phyloP scores from a whole-genome alignment of 2,113 vertebrate species.

The Grantiella picta region DNA sequence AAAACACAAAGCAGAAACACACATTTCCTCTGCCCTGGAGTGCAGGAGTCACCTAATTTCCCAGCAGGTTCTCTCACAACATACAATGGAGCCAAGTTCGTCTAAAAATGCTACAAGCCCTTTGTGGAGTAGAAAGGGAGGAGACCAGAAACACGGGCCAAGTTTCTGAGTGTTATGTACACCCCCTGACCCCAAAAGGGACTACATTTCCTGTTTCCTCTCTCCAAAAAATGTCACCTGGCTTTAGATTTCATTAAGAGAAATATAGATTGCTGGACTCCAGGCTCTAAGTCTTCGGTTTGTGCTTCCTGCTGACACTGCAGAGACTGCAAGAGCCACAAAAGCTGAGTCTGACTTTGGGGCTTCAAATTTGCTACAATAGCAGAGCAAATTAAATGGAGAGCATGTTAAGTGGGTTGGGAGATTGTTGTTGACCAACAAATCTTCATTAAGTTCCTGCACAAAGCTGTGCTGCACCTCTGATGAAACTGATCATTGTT shows the following conservation, averaged over 20 bases:
- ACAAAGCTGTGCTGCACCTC: constrained; percentile 15
- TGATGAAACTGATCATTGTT: not conserved
- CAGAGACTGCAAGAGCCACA: not conserved
- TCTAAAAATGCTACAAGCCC: constrained; percentile 11
- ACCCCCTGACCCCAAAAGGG: not conserved
- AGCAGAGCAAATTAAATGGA: constrained; percentile 5
- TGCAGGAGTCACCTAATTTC: constrained; percentile 36
- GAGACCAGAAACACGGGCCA: not conserved
- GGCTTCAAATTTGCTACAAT: not conserved
- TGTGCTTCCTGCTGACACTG: constrained; percentile 6
- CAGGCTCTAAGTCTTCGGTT: not conserved
- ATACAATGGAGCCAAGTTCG: not conserved
- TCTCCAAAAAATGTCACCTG: constrained; percentile 42
- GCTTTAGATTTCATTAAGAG: constrained; percentile 40
- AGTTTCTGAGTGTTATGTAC: constrained; percentile 25
- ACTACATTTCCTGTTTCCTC: constrained; percentile 42
- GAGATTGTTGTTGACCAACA: constrained; percentile 30
- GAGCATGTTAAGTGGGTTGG: not conserved
- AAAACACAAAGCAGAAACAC: constrained; percentile 44
- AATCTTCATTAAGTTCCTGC: constrained; percentile 14
- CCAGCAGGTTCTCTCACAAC: constrained; percentile 37
- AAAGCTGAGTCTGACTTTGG: not conserved
- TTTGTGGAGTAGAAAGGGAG: constrained; percentile 9
- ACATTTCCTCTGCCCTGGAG: not conserved
- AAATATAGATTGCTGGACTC: not conserved